Base-by-base conservation (phyloP, 2,888 invertebrate species). In the Dastarcus helophoroides region DNA sequence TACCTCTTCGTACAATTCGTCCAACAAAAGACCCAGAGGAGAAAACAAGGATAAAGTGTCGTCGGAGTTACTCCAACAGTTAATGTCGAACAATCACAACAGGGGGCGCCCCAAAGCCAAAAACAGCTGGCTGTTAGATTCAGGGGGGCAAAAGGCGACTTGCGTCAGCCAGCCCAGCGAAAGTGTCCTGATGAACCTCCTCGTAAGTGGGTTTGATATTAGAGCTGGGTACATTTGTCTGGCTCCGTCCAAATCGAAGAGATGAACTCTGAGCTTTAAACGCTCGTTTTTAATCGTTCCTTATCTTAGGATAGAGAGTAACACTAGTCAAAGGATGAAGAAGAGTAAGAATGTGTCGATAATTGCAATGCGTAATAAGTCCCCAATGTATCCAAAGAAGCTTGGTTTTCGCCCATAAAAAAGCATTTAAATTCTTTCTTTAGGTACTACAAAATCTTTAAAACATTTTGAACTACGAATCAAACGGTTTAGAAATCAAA, bases 191-290 rank as follows among this genome's bases (percentile, higher is more conserved):
- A 85, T 89, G 79, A 93, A 93, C 69, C 77, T 93, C 48, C 73
- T 93, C 68, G 83, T 93, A 67, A 89, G 85, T 71, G 93, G 93
- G 51, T 90, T 89, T 64, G 93, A 93, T 64, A 81, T 85, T 60
- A 83, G 83, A 67, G 84, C 89, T 47, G 93, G 91, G 45, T 93
- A 93, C 63, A 77, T 81, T 56, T 86, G 86, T 64, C 71, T 83
- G 64, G 77, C 80, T 60, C 79, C 78, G 51, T 44, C 51, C 7
- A 57, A 51, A 40, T 47, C 53, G 31, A 58, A 57, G 40, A 50
- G 52, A 50, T 56, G 51, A 52, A 51, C 35, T 28, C n/a, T 12
- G 3, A 23, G 14, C 2, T 10, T 7, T 2, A 16, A 23, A 10
- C 12, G n/a, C n/a, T n/a, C n/a, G n/a, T n/a, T n/a, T n/a, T n/a